These are phyloP conservation scores for Dorcus hopei DNA, from an alignment of 2,888 invertebrate genomes.

Conservation along the genomic window DNA sequence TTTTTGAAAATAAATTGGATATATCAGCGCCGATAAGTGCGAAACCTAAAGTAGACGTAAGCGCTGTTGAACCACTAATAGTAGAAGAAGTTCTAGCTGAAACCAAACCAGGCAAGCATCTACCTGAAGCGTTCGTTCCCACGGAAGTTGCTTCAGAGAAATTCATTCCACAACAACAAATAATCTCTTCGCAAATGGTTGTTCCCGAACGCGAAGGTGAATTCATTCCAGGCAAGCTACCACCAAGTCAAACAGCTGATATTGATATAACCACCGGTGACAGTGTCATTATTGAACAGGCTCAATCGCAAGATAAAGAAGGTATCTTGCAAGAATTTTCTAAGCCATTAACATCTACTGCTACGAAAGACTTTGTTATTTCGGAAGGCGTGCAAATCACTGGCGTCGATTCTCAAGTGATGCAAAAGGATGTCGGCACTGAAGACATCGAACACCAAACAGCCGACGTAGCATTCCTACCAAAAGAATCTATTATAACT, in stretches of 20 bases:
- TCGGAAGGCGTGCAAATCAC: constrained; percentile 59
- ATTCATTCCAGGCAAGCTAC: constrained; percentile 57
- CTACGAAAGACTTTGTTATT: constrained; percentile 53
- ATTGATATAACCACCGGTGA: constrained; percentile 60
- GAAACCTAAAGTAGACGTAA: constrained; percentile 61
- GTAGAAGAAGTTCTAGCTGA: constrained; percentile 67
- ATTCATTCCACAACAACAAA: constrained; percentile 63
- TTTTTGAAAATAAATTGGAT: constrained; percentile 58
- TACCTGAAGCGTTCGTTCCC: constrained; percentile 74
- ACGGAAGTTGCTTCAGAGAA: constrained; percentile 70
- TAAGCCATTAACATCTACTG: constrained; percentile 47
- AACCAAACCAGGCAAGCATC: constrained; percentile 72
- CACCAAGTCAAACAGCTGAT: constrained; percentile 60
- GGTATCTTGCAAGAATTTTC: constrained; percentile 51
- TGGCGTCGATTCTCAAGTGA: constrained; percentile 63
- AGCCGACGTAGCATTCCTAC: constrained; percentile 60
- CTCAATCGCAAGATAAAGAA: constrained; percentile 65
- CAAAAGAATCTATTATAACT: constrained; percentile 60
- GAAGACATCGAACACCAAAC: constrained; percentile 52
- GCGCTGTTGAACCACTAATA: constrained; percentile 61
- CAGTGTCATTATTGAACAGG: constrained; percentile 56
- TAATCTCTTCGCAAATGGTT: constrained; percentile 62
- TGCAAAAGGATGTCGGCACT: constrained; percentile 55
- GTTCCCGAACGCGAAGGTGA: constrained; percentile 69
- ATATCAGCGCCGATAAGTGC: constrained; percentile 51